Base-by-base conservation (phyloP, 2,888 invertebrate species). In the Melanargia galathea region DNA sequence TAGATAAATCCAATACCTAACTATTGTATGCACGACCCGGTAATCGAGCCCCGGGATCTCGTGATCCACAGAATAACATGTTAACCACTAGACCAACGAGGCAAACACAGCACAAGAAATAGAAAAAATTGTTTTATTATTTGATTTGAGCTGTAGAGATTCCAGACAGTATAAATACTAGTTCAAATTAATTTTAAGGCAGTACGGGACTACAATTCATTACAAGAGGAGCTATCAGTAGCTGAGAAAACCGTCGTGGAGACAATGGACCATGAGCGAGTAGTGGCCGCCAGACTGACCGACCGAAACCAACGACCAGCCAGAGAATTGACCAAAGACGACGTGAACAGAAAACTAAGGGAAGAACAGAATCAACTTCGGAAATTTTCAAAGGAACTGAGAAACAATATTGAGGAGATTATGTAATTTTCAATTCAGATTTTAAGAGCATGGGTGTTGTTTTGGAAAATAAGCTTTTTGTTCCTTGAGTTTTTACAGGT, bases 251-350 rank as follows among this genome's bases (percentile, higher is more conserved):
- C 94, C 22, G 81, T 96, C n/a, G 72, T 93, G 54, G 93, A 93
- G 45, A 96, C 95, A 73, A 93, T 92, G 71, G 94, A 95, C 68
- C 93, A 94, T 45, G 90, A 94, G 68, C 94, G 95, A 73, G 83
- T 96, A 61, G 94, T 94, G 3, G 94, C 95, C 80, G 95, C 95
- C 0, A 92, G 96, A 69, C 83, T 96, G 56, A 94, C 95, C 72
- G 95, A 95, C 78, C 92, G 95, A 35, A 90, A 92, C 2, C 92
- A 93, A 72, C 92, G 95, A 61, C 93, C 95, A 5, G 92, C 92
- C 5, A 92, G 92, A 20, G 96, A 96, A 77, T 79, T 93, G 30
- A 94, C 93, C 7, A 90, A 90, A 38, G 95, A 96, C 72, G 93
- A 94, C 60, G 92, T 93, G 0, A 94, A 95, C 73, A 81, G 84